Percentiles rank a stretch among this genome's conserved stretches.
Evolutionary conservation across 2,113 vertebrate genomes (phyloP).

Genomic region (Lonchura striata): DNA sequence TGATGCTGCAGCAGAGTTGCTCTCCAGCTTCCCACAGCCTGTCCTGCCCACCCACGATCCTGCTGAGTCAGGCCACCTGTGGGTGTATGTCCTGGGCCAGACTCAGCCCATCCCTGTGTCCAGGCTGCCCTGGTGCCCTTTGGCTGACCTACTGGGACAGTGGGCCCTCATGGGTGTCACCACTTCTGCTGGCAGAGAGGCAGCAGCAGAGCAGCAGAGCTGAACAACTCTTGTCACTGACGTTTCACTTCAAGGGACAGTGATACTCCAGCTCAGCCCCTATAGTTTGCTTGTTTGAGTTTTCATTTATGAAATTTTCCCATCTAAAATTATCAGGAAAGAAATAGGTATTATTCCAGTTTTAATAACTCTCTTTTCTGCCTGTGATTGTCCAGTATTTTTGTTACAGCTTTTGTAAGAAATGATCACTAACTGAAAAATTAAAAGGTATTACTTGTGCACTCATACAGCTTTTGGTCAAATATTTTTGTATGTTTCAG

Average conservation of each 20-base stretch:
- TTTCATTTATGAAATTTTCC: not conserved
- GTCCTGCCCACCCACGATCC: not conserved
- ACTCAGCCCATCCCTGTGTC: fast-evolving
- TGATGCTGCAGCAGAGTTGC: fast-evolving
- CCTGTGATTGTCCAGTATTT: not conserved
- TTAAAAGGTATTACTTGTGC: not conserved
- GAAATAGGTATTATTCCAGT: not conserved
- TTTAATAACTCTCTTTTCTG: not conserved
- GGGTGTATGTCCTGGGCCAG: fast-evolving
- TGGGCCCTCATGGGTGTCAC: not conserved
- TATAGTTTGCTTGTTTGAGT: not conserved
- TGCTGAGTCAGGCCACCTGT: fast-evolving
- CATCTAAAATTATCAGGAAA: not conserved
- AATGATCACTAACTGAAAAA: not conserved
- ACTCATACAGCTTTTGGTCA: not conserved
- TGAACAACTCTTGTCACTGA: fast-evolving
- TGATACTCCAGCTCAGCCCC: fast-evolving
- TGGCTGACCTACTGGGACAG: not conserved
- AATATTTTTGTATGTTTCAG: not conserved
- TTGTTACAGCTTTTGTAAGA: not conserved
- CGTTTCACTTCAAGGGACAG: not conserved
- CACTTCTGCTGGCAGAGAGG: not conserved
- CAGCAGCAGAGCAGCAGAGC: not conserved
- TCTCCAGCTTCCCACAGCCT: not conserved
- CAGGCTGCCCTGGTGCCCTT: not conserved